phyloP scores from a whole-genome alignment of 2,113 vertebrate genomes.

The Tringa solitaria region DNA sequence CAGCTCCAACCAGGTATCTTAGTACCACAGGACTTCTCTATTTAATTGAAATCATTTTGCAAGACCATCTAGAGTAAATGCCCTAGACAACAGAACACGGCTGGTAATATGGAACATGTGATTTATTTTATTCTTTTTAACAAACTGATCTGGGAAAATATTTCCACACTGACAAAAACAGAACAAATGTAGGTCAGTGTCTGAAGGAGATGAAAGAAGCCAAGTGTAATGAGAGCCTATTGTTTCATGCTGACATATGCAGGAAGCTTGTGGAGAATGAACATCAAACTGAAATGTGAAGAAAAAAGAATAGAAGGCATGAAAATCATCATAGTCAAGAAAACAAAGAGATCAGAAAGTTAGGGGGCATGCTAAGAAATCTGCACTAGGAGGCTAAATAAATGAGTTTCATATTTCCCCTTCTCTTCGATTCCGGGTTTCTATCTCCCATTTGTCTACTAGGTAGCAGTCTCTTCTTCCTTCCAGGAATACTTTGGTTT shows the following conservation, averaged over 20 bases:
- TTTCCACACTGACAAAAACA: slow-evolving; percentile 50
- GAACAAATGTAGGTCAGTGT: slow-evolving; percentile 54
- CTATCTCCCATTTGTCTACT: slow-evolving; percentile 68
- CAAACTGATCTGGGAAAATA: not conserved
- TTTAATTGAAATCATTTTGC: slow-evolving; percentile 1
- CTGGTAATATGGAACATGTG: not conserved
- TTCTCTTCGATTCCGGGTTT: slow-evolving; percentile 63
- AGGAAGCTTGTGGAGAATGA: slow-evolving; percentile 40
- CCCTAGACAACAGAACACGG: not conserved
- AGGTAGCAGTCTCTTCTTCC: slow-evolving; percentile 67
- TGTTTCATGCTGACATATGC: slow-evolving; percentile 37
- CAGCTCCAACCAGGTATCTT: not conserved
- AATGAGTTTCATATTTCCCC: slow-evolving; percentile 69
- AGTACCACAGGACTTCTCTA: not conserved
- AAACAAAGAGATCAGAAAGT: slow-evolving; percentile 72
- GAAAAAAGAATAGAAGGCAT: slow-evolving; percentile 71
- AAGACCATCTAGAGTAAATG: slow-evolving; percentile 9
- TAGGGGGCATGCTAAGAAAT: slow-evolving; percentile 64
- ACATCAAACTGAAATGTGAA: slow-evolving; percentile 34
- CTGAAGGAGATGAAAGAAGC: slow-evolving; percentile 54
- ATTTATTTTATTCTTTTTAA: slow-evolving; percentile 36
- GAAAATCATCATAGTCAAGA: slow-evolving; percentile 61
- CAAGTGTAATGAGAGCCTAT: slow-evolving; percentile 41
- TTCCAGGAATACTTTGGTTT: slow-evolving; percentile 69
- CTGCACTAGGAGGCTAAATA: slow-evolving; percentile 71